phyloP scores from a whole-genome alignment of 2,888 invertebrate species.

The Neria commutata region DNA sequence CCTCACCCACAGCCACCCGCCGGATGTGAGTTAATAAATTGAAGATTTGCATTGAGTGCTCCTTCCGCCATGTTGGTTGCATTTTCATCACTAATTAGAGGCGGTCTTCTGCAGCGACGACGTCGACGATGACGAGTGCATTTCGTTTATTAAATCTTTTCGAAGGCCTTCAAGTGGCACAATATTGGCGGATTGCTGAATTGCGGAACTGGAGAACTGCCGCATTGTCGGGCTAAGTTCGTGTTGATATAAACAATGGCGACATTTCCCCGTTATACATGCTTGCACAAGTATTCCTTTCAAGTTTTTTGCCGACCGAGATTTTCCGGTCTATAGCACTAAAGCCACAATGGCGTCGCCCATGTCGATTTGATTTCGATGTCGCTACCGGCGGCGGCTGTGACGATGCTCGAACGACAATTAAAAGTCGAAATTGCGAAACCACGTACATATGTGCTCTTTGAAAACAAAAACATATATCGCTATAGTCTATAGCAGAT shows the following conservation, averaged over 20 bases:
- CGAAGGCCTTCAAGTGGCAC: not conserved
- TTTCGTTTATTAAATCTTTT: constrained; percentile 6
- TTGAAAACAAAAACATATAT: no score
- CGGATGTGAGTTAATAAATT: constrained; percentile 53
- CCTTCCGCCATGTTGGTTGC: not conserved
- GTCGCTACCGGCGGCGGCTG: no score
- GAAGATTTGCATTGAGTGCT: constrained; percentile 48
- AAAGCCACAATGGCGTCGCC: not conserved
- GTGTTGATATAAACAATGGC: constrained; percentile 1
- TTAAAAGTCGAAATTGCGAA: not conserved
- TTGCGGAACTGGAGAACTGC: no score
- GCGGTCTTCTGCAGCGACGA: no score
- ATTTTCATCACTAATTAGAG: constrained; percentile 8
- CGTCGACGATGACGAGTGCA: not conserved
- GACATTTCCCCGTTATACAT: constrained; percentile 2
- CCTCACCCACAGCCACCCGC: no score
- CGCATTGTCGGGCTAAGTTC: not conserved
- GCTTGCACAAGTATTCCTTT: not conserved
- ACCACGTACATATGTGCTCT: no score
- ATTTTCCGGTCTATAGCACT: not conserved
- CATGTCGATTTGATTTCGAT: no score
- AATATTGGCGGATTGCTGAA: no score
- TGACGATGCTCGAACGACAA: not conserved
- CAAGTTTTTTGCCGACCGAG: not conserved
- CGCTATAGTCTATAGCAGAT: no score